Conservation (phyloP, 2,888 invertebrate species). For the Cantharis nigra region DNA sequence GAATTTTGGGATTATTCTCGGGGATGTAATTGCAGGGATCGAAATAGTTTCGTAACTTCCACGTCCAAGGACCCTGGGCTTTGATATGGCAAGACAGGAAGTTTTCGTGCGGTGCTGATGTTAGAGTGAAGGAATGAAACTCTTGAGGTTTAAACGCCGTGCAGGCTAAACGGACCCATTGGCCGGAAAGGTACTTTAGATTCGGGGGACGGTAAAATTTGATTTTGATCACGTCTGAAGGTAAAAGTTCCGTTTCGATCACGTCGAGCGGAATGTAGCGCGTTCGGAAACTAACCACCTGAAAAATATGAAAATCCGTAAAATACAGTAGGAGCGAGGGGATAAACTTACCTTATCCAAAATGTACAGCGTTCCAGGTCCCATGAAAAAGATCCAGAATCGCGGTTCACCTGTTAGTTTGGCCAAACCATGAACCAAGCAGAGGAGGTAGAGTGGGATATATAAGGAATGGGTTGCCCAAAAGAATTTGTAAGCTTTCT, state of each 20-base stretch:
- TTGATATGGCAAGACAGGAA: slow-evolving; percentile 94
- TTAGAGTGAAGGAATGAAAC: slow-evolving; percentile 94
- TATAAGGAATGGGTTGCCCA: slow-evolving; percentile 94
- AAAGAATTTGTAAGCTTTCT: slow-evolving; percentile 93
- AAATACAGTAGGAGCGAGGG: too few relatives aligned
- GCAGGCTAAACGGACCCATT: slow-evolving; percentile 91
- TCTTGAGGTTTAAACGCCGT: slow-evolving; percentile 88
- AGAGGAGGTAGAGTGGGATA: slow-evolving; percentile 81
- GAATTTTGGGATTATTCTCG: slow-evolving; percentile 83
- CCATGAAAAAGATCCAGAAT: slow-evolving; percentile 93
- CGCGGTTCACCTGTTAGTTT: slow-evolving; percentile 88
- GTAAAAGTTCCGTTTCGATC: slow-evolving; percentile 88
- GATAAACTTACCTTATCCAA: slow-evolving; percentile 74
- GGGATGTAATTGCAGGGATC: slow-evolving; percentile 90
- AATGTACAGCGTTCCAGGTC: slow-evolving; percentile 86
- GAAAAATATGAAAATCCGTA: slow-evolving; percentile 29
- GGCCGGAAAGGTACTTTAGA: slow-evolving; percentile 91
- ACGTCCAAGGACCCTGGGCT: slow-evolving; percentile 90
- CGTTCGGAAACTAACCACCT: slow-evolving; percentile 87
- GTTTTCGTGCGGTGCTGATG: slow-evolving; percentile 95
- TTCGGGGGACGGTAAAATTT: slow-evolving; percentile 95
- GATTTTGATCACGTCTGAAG: slow-evolving; percentile 92
- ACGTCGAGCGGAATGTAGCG: slow-evolving; percentile 92
- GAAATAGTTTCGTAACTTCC: slow-evolving; percentile 93
- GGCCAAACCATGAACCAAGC: slow-evolving; percentile 88